Conservation (phyloP, 2,888 invertebrate genomes). For the Epistrophella euchroma region DNA sequence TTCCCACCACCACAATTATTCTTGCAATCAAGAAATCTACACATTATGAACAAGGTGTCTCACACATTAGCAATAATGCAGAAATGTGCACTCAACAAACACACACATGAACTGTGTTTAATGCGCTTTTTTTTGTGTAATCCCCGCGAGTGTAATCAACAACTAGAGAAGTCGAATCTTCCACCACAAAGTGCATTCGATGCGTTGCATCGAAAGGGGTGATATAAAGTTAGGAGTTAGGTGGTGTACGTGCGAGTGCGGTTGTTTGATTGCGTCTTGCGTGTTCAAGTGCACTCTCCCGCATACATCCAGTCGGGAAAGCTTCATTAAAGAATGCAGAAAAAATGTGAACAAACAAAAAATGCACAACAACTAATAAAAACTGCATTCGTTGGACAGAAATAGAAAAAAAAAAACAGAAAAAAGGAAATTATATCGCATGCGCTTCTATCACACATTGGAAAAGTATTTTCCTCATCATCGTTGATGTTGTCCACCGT, state of each 20-base stretch:
- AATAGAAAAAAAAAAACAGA: constrained; percentile 44
- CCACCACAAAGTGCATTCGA: constrained; percentile 58
- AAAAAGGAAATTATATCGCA: constrained; percentile 77
- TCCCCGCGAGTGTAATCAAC: constrained; percentile 23
- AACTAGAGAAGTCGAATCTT: not conserved
- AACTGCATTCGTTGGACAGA: constrained; percentile 65
- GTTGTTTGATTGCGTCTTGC: constrained; percentile 45
- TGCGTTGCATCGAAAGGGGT: constrained; percentile 67
- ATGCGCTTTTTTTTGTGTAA: constrained; percentile 40
- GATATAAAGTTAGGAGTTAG: constrained; percentile 20
- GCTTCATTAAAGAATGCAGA: constrained; percentile 67
- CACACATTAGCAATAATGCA: constrained; percentile 55
- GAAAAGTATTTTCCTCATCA: constrained; percentile 76
- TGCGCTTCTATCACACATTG: constrained; percentile 79
- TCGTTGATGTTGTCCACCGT: constrained; percentile 75
- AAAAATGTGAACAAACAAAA: constrained; percentile 36
- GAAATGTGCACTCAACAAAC: constrained; percentile 65
- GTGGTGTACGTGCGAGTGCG: constrained; percentile 27
- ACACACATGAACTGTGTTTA: constrained; percentile 39
- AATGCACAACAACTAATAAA: constrained; percentile 46
- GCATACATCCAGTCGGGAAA: constrained; percentile 57
- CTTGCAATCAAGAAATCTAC: constrained; percentile 41
- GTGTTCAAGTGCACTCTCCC: constrained; percentile 73
- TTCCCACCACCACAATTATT: constrained; percentile 30
- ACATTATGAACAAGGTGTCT: constrained; percentile 31